These are phyloP conservation scores for Caenorhabditis wallacei DNA, from an alignment of 2,888 invertebrate species.

Conservation along the genomic window DNA sequence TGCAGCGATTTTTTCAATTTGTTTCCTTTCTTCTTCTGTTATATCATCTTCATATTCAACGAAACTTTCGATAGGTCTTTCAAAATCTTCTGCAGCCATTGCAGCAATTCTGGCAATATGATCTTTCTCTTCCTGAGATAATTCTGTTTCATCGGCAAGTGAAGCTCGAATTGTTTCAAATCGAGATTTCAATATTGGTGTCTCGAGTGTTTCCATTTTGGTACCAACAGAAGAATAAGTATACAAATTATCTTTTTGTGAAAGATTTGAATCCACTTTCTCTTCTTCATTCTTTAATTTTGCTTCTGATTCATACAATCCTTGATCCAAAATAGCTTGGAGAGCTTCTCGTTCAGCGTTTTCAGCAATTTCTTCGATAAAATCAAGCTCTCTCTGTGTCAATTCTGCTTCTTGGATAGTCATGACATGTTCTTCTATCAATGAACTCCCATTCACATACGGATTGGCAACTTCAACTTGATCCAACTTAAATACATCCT, in stretches of 20 bases:
- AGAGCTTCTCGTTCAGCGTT: constrained; percentile 9
- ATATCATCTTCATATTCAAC: no score
- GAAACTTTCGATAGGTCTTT: neutral
- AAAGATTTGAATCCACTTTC: constrained; percentile 13
- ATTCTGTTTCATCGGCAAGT: constrained; percentile 7
- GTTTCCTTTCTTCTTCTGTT: constrained; percentile 60
- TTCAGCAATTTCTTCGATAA: constrained; percentile 40
- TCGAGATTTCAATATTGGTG: neutral
- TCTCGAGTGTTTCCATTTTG: no score
- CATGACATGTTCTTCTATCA: neutral
- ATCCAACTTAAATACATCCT: no score
- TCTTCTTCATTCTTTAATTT: constrained; percentile 48
- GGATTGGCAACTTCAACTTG: no score
- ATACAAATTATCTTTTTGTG: no score
- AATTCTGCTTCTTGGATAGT: constrained; percentile 9
- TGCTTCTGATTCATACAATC: constrained; percentile 70
- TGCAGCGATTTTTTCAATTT: constrained; percentile 60
- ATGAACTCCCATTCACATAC: no score
- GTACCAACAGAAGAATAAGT: no score
- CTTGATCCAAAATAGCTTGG: neutral
- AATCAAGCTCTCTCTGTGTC: constrained; percentile 68
- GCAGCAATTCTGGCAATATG: constrained; percentile 60
- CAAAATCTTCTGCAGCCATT: constrained; percentile 12
- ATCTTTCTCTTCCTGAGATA: constrained; percentile 49
- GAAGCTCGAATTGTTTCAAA: neutral